These are phyloP conservation scores for Taphrorychus bicolor DNA, from an alignment of 2,888 invertebrate genomes.

Conservation along the genomic window DNA sequence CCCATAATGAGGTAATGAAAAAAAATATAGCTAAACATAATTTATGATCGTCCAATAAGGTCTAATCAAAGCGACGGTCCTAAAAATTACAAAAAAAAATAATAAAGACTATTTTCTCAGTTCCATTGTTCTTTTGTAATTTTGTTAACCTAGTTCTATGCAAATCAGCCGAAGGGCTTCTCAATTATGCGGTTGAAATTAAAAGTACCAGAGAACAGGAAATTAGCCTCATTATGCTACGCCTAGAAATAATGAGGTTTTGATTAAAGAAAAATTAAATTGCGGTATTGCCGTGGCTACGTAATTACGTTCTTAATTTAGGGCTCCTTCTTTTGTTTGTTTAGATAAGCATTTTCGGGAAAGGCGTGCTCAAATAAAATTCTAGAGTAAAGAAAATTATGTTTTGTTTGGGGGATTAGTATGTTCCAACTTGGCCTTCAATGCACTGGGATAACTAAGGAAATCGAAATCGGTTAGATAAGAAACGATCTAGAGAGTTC, in stretches of 20 bases:
- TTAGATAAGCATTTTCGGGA: no score
- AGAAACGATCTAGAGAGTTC: no score
- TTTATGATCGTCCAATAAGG: no score
- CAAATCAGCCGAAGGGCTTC: neutral
- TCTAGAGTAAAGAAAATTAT: neutral
- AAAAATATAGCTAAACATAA: no score
- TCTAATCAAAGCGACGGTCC: no score
- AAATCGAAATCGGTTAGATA: no score
- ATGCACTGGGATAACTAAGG: no score
- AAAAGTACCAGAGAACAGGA: conserved; percentile 10
- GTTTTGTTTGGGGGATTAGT: no score
- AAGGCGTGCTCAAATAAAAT: neutral
- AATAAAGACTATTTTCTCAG: neutral
- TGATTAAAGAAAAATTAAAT: conserved; percentile 15
- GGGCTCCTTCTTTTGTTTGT: neutral
- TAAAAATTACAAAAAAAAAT: no score
- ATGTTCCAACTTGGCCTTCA: no score
- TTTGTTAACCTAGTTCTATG: neutral
- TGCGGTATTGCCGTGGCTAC: neutral
- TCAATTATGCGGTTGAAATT: conserved; percentile 8
- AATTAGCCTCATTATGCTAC: conserved; percentile 3
- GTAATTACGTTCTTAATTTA: conserved; percentile 2
- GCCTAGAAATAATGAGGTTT: conserved; percentile 21
- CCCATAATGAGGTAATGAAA: no score
- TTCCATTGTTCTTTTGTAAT: neutral